Evolutionary conservation across 2,113 vertebrate species (phyloP).

Genomic region (Rafetus swinhoei): DNA sequence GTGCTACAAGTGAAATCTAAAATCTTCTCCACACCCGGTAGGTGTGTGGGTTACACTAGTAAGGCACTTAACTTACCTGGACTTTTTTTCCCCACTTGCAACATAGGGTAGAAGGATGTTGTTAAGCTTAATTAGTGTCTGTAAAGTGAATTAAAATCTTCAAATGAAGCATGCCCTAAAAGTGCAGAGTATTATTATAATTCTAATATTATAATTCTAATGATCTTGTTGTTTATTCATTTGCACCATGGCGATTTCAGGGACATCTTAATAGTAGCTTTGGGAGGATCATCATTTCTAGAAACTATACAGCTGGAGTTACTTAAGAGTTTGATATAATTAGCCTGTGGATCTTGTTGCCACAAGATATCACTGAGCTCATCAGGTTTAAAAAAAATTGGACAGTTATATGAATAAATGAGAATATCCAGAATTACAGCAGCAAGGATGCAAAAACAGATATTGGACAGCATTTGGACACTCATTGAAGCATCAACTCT

Average conservation of each 20-base stretch:
- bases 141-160: background rate
- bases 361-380: background rate
- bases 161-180: background rate
- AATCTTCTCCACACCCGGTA: too few species aligned
- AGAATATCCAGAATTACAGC: constrained; percentile 37
- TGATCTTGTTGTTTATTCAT: background rate
- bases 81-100: background rate
- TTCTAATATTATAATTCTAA: background rate
- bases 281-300: constrained; percentile 2
- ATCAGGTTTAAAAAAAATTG: constrained; percentile 46
- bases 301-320: background rate
- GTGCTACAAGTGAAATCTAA: too few species aligned
- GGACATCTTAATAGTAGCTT: background rate
- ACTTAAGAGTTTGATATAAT: constrained; percentile 21
- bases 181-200: rapidly evolving
- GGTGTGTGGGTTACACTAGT: too few species aligned
- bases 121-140: background rate
- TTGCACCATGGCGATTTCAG: background rate
- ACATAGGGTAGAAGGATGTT: background rate
- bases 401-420: constrained; percentile 38
- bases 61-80: background rate
- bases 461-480: background rate
- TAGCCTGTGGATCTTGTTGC: background rate
- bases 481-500: background rate
- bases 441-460: rapidly evolving